These are phyloP conservation scores for Asteroscopus sphinx DNA, from an alignment of 2,888 invertebrate genomes.

Conservation along the genomic window DNA sequence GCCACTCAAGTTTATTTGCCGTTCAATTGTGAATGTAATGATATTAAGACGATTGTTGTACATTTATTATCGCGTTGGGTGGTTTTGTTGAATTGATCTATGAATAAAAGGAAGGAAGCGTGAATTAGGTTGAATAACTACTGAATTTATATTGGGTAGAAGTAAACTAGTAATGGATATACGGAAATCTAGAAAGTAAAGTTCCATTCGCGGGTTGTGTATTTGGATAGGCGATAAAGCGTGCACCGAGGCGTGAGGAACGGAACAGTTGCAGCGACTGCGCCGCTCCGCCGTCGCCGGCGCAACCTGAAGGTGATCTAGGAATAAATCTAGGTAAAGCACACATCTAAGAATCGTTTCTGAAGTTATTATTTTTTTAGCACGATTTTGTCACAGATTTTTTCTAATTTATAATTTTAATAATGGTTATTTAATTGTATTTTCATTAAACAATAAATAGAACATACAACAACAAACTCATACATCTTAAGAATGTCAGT, in stretches of 20 bases:
- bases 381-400: no score
- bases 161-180: constrained; percentile 28
- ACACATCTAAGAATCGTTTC: background rate
- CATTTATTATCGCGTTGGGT: constrained; percentile 28
- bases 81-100: constrained; percentile 7
- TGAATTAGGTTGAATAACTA: constrained; percentile 8
- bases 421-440: no score
- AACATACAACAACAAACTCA: no score
- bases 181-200: constrained; percentile 52
- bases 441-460: no score
- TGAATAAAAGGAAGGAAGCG: constrained; percentile 10
- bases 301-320: constrained; percentile 13
- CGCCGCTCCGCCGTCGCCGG: constrained; percentile 27
- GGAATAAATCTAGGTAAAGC: constrained; percentile 2
- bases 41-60: constrained; percentile 39
- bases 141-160: constrained; percentile 13
- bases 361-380: no score
- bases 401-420: no score
- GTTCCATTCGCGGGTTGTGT: constrained; percentile 48
- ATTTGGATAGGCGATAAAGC: constrained; percentile 54
- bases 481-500: no score
- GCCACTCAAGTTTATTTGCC: constrained; percentile 83
- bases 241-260: constrained; percentile 46
- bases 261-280: constrained; percentile 17
- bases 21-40: constrained; percentile 63